Evolutionary conservation across 2,888 invertebrate species (phyloP).

Genomic region (Octodonta nipae): DNA sequence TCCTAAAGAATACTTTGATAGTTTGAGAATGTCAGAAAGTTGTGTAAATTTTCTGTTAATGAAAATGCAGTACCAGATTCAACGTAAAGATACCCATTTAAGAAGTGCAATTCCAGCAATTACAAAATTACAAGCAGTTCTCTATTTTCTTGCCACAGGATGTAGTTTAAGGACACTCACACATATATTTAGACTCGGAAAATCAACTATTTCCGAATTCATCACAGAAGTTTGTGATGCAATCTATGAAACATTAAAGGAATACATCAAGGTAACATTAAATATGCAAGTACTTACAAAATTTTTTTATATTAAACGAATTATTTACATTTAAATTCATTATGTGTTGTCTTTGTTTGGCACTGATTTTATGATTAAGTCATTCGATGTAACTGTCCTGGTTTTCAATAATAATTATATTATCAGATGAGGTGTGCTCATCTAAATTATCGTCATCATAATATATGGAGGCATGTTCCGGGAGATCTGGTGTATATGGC

Average conservation of each 20-base stretch:
- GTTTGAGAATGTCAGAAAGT: background rate
- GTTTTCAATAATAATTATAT: too few species aligned
- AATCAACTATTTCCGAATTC: constrained; percentile 4
- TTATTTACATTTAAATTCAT: too few species aligned
- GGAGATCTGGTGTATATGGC: background rate
- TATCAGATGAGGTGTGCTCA: background rate
- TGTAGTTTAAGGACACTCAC: constrained; percentile 4
- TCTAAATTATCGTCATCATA: background rate
- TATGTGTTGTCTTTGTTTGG: too few species aligned
- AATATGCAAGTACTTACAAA: constrained; percentile 4
- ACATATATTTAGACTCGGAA: constrained; percentile 3
- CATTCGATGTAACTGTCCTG: too few species aligned
- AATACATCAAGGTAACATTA: constrained; percentile 1
- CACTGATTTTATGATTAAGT: too few species aligned
- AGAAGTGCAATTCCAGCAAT: constrained; percentile 2
- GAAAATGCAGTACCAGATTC: background rate
- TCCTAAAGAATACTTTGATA: background rate
- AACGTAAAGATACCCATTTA: background rate
- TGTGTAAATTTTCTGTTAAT: background rate
- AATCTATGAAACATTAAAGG: background rate
- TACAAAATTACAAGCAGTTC: constrained; percentile 3
- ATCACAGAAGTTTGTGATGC: constrained; percentile 1
- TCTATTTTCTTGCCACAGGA: constrained; percentile 3
- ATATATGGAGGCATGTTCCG: background rate
- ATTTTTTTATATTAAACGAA: background rate